These are phyloP conservation scores for Poliocrania exsul DNA, from an alignment of 2,797 vertebrate genomes.

Conservation along the genomic window DNA sequence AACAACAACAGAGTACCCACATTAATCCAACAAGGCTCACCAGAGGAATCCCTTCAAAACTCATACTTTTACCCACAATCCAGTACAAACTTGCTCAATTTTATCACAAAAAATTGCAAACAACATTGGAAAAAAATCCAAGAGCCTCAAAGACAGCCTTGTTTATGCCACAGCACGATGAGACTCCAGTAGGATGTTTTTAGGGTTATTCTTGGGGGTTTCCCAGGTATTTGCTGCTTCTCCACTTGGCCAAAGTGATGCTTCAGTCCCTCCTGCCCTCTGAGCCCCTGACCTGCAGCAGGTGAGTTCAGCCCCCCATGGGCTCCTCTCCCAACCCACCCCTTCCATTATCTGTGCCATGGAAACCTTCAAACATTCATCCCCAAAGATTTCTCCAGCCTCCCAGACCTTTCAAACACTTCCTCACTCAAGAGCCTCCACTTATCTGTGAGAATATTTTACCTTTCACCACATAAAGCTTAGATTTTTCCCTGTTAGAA, in stretches of 20 bases:
- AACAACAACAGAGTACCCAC: background rate
- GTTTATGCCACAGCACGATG: rapidly evolving
- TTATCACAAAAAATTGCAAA: background rate
- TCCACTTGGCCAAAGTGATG: background rate
- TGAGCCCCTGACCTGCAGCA: background rate
- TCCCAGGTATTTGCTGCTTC: background rate
- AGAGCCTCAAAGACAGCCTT: background rate
- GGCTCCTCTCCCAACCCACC: background rate
- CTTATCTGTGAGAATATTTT: constrained; percentile 25
- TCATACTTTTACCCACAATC: background rate
- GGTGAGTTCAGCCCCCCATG: background rate
- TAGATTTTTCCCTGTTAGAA: constrained; percentile 20
- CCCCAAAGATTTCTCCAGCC: background rate
- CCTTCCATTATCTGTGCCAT: background rate
- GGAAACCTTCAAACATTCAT: background rate
- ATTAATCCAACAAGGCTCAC: background rate
- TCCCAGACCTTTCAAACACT: background rate
- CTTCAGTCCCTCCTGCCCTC: background rate
- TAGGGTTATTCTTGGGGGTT: background rate
- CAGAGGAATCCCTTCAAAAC: background rate
- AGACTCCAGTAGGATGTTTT: background rate
- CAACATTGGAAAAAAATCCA: background rate
- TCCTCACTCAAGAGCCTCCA: constrained; percentile 10
- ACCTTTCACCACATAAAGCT: constrained; percentile 18
- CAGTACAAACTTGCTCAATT: background rate